These are phyloP conservation scores for Polypterus bichir DNA, from an alignment of 2,113 vertebrate genomes.

Conservation along the genomic window DNA sequence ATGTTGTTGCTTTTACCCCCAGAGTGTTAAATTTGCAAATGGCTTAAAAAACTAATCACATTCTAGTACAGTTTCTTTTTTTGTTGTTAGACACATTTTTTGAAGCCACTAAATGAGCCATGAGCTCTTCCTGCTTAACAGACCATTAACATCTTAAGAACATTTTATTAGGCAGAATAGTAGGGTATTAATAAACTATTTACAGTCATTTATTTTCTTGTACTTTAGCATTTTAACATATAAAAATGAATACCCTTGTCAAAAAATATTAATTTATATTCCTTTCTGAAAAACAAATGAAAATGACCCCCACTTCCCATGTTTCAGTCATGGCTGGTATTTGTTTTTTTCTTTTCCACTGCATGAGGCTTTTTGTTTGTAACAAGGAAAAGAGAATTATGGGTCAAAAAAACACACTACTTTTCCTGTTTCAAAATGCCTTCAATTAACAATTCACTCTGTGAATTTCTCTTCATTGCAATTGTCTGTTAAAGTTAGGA, in stretches of 20 bases:
- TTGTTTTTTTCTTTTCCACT: no score
- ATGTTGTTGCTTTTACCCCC: no score
- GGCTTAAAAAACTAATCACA: slow-evolving; percentile 12
- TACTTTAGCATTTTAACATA: no score
- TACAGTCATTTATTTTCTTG: no score
- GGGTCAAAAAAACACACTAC: neutral
- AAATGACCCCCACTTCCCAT: neutral
- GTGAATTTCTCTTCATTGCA: neutral
- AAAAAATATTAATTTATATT: neutral
- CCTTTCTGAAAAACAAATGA: neutral
- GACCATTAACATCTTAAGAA: slow-evolving; percentile 29
- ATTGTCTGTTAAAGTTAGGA: neutral
- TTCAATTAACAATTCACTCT: neutral
- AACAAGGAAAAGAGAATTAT: no score
- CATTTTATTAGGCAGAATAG: slow-evolving; percentile 10
- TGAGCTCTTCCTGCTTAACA: slow-evolving; percentile 16
- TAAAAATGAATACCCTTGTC: neutral
- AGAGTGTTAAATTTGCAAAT: no score
- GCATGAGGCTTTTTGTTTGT: no score
- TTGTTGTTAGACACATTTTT: slow-evolving; percentile 21
- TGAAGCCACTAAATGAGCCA: slow-evolving; percentile 18
- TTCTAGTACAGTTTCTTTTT: slow-evolving; percentile 24
- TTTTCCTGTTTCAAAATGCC: neutral
- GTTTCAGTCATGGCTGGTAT: neutral
- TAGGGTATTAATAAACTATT: no score